Conservation (phyloP, 2,797 vertebrate species). For the Sphenodon punctatus region DNA sequence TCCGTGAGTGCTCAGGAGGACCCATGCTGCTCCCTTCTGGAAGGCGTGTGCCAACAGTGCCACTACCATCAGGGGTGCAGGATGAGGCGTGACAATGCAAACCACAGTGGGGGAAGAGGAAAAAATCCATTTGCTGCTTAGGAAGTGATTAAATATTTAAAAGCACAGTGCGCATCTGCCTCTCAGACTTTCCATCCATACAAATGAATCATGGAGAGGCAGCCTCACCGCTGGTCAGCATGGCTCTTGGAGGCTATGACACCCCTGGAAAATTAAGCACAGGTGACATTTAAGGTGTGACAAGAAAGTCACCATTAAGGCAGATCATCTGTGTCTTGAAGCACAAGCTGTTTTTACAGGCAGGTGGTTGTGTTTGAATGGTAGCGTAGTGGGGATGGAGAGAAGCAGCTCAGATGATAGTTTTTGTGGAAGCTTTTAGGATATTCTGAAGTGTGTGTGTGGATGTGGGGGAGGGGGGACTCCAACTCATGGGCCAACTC, state of each 20-base stretch:
- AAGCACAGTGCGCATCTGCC: not conserved
- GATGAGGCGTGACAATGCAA: not conserved
- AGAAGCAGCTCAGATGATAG: too few species aligned
- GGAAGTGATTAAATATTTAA: not conserved
- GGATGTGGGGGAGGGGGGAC: too few species aligned
- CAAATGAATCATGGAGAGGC: not conserved
- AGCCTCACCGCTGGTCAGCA: not conserved
- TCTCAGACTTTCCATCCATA: not conserved
- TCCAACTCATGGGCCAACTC: too few species aligned
- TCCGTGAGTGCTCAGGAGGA: too few species aligned
- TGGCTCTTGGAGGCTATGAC: not conserved
- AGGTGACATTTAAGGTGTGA: slow-evolving; percentile 11
- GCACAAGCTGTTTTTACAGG: not conserved
- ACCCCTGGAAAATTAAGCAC: not conserved
- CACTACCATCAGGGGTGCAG: too few species aligned
- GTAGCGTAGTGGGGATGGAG: not conserved
- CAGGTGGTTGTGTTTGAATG: not conserved
- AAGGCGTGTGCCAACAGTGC: too few species aligned
- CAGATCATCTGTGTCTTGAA: not conserved
- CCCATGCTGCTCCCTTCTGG: too few species aligned
- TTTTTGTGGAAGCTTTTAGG: not conserved
- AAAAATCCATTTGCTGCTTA: not conserved
- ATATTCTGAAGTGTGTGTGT: not conserved
- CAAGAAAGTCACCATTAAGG: not conserved
- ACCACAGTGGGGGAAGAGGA: not conserved